Evolutionary conservation across 2,888 invertebrate genomes (phyloP).

Genomic region (Gerris lacustris): DNA sequence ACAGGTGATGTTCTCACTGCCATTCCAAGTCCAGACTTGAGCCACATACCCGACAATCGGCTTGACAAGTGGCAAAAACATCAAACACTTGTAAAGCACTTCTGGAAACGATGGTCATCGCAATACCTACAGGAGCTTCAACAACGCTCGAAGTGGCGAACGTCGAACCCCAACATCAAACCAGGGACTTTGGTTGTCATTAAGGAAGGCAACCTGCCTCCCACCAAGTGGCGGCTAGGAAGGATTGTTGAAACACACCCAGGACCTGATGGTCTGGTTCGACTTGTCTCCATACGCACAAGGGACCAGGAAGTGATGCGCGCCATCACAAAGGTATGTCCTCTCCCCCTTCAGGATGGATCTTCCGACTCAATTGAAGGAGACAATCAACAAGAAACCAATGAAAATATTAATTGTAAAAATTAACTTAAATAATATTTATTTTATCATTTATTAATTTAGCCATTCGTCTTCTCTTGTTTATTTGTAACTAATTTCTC

Average conservation of each 20-base stretch:
- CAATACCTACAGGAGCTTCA: slow-evolving; percentile 7
- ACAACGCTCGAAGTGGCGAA: slow-evolving; percentile 16
- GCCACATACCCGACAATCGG: not conserved
- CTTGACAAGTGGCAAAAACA: slow-evolving; percentile 10
- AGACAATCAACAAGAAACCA: too few relatives aligned
- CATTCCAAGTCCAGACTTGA: slow-evolving; percentile 8
- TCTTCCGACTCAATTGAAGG: too few relatives aligned
- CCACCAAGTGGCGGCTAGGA: slow-evolving; percentile 13
- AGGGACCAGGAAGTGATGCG: not conserved
- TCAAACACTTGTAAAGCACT: slow-evolving; percentile 11
- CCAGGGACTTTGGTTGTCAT: slow-evolving; percentile 10
- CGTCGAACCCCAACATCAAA: not conserved
- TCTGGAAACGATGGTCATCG: slow-evolving; percentile 15
- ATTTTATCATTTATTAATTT: too few relatives aligned
- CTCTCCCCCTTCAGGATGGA: not conserved
- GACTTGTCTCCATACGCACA: not conserved
- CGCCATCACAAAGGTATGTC: not conserved
- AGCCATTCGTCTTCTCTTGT: too few relatives aligned
- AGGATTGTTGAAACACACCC: not conserved
- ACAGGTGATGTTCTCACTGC: slow-evolving; percentile 11
- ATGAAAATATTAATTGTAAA: too few relatives aligned
- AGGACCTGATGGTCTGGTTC: not conserved
- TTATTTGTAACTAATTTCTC: not conserved
- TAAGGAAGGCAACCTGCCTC: slow-evolving; percentile 16
- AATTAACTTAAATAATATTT: too few relatives aligned